Evolutionary conservation across 1,140 invertebrate species (phyloP).

Genomic region (Listronotus oregonensis): DNA sequence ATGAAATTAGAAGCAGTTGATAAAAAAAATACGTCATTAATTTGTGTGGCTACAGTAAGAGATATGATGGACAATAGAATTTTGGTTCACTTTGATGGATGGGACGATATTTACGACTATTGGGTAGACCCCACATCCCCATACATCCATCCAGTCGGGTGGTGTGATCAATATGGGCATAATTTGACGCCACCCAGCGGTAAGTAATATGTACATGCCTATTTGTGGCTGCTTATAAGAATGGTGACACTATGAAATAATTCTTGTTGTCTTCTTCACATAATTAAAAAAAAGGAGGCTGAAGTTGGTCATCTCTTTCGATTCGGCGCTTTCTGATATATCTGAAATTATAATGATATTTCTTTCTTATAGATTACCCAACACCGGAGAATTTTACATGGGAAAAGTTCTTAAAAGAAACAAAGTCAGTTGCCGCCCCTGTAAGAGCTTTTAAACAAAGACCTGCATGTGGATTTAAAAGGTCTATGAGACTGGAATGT

Average conservation of each 20-base stretch:
- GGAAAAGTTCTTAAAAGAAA: conserved; percentile 82
- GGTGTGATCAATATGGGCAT: conserved; percentile 83
- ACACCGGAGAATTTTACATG: conserved; percentile 78
- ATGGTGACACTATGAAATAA: too few relatives aligned
- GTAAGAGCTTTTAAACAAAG: conserved; percentile 80
- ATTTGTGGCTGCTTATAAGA: too few relatives aligned
- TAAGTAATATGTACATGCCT: too few relatives aligned
- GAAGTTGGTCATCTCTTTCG: too few relatives aligned
- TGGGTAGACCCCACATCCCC: conserved; percentile 90
- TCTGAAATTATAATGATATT: too few relatives aligned
- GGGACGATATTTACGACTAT: conserved; percentile 93
- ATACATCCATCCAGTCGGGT: conserved; percentile 92
- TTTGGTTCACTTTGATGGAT: conserved; percentile 93
- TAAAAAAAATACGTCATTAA: conserved; percentile 80
- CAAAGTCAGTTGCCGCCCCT: conserved; percentile 77
- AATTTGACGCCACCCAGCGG: conserved; percentile 85
- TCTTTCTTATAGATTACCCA: conserved; percentile 66
- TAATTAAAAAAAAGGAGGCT: too few relatives aligned
- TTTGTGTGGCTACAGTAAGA: conserved; percentile 87
- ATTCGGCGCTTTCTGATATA: too few relatives aligned
- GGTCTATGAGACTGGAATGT: conserved; percentile 88
- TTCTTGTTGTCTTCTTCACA: too few relatives aligned
- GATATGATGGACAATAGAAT: conserved; percentile 85
- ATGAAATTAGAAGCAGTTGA: conserved; percentile 97
- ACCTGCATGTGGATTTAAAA: conserved; percentile 78